Evolutionary conservation across 2,888 invertebrate species (phyloP).

Genomic region (Drosophila anomelani): DNA sequence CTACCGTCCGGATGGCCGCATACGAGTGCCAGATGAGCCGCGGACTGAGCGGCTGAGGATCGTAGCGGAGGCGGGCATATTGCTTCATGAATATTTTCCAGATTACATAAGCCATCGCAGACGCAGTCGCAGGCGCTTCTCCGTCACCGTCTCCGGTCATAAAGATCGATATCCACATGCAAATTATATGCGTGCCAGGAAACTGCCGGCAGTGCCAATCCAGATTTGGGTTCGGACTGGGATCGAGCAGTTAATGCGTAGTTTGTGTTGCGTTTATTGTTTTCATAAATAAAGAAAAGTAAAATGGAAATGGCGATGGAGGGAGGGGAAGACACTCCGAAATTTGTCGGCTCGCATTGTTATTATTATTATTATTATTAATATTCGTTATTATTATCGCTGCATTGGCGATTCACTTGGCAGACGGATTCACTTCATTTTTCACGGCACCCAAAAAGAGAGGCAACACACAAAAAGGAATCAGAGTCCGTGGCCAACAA

Average conservation of each 20-base stretch:
- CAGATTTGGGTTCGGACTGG: constrained; percentile 17
- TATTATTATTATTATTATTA: constrained; percentile 61
- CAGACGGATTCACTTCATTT: constrained; percentile 77
- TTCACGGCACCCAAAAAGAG: constrained; percentile 50
- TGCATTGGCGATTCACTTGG: constrained; percentile 68
- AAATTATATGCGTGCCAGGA: constrained; percentile 79
- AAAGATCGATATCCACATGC: constrained; percentile 67
- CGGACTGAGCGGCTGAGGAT: constrained; percentile 66
- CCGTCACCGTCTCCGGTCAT: constrained; percentile 25
- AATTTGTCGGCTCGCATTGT: constrained; percentile 76
- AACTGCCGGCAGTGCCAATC: constrained; percentile 57
- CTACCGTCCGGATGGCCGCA: constrained; percentile 62
- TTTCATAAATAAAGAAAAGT: constrained; percentile 71
- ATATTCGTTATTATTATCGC: constrained; percentile 61
- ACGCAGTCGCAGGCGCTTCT: constrained; percentile 17
- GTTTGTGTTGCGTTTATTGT: constrained; percentile 74
- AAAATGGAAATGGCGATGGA: neutral
- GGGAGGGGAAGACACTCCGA: constrained; percentile 43
- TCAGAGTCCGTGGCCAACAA: constrained; percentile 35
- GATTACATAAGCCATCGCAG: constrained; percentile 83
- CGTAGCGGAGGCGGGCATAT: constrained; percentile 80
- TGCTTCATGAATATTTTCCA: constrained; percentile 84
- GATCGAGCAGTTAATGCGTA: constrained; percentile 62
- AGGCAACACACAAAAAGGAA: constrained; percentile 38
- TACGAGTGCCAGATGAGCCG: constrained; percentile 76